Conservation (phyloP, 1,140 invertebrate genomes). For the Ceratoteleas bidentatus region DNA sequence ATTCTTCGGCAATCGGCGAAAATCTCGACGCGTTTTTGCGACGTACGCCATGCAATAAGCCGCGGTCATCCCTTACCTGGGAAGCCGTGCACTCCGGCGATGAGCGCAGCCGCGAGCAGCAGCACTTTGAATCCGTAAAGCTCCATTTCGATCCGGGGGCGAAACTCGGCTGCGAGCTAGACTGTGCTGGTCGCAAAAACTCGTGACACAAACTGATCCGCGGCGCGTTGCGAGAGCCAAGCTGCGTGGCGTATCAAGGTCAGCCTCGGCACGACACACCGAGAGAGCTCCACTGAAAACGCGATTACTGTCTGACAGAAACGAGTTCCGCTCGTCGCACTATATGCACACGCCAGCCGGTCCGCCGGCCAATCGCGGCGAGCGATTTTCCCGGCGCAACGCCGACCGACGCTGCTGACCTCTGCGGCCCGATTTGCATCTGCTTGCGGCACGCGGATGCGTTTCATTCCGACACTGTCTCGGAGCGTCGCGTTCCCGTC, state of each 20-base stretch:
- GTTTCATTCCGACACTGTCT: not conserved
- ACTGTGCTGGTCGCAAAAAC: constrained; percentile 39
- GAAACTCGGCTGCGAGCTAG: constrained; percentile 11
- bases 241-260: constrained; percentile 54
- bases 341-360: constrained; percentile 51
- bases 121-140: constrained; percentile 46
- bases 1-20: constrained; percentile 38
- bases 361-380: constrained; percentile 40
- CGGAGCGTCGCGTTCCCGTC: not conserved
- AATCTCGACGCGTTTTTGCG: constrained; percentile 20
- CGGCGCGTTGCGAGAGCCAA: constrained; percentile 33
- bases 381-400: constrained; percentile 51
- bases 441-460: constrained; percentile 12
- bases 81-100: constrained; percentile 68
- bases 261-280: constrained; percentile 48
- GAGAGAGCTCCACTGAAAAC: constrained; percentile 61
- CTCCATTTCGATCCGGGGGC: constrained; percentile 41
- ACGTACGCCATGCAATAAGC: constrained; percentile 29
- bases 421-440: constrained; percentile 39
- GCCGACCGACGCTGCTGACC: constrained; percentile 37
- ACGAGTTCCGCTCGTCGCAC: constrained; percentile 48
- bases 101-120: constrained; percentile 49
- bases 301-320: constrained; percentile 57
- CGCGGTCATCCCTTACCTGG: constrained; percentile 71
- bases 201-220: constrained; percentile 60